Evolutionary conservation across 2,888 invertebrate species (phyloP).

Genomic region (Macaria liturata): DNA sequence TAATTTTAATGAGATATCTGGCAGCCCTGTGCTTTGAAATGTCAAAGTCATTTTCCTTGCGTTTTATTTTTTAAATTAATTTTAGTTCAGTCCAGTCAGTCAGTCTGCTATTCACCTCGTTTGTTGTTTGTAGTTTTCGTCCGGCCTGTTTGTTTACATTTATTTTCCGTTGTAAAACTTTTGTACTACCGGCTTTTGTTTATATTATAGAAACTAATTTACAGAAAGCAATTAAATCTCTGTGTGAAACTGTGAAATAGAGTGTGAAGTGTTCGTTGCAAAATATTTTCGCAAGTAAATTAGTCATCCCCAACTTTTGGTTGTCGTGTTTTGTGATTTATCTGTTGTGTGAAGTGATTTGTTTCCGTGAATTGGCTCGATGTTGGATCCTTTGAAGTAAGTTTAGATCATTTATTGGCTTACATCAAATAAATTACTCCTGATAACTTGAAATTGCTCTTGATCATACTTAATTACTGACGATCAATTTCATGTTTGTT

Average conservation of each 20-base stretch:
- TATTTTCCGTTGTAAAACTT: slow-evolving; percentile 41
- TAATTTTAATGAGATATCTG: neutral
- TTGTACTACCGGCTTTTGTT: slow-evolving; percentile 39
- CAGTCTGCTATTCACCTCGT: slow-evolving; percentile 27
- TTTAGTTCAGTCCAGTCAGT: slow-evolving; percentile 1
- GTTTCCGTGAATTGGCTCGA: slow-evolving; percentile 14
- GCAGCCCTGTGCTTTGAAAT: neutral
- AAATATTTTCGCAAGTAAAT: slow-evolving; percentile 34
- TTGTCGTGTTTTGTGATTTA: slow-evolving; percentile 35
- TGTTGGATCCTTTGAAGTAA: no score
- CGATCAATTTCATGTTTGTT: no score
- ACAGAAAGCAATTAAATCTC: slow-evolving; percentile 29
- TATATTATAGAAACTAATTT: slow-evolving; percentile 33
- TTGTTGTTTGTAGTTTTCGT: slow-evolving; percentile 38
- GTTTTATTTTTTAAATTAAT: no score
- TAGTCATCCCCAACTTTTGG: slow-evolving; percentile 46
- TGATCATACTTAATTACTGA: no score
- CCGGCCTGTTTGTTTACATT: slow-evolving; percentile 55
- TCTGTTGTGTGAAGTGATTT: slow-evolving; percentile 24
- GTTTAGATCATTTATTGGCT: no score
- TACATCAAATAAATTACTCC: no score
- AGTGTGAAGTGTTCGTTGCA: slow-evolving; percentile 30
- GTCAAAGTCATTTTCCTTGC: neutral
- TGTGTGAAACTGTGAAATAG: slow-evolving; percentile 57
- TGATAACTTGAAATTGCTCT: no score